Evolutionary conservation across 2,888 invertebrate species (phyloP), one percentile per base, ranked within the genome.

Genomic region (Acrobasis suavella): DNA sequence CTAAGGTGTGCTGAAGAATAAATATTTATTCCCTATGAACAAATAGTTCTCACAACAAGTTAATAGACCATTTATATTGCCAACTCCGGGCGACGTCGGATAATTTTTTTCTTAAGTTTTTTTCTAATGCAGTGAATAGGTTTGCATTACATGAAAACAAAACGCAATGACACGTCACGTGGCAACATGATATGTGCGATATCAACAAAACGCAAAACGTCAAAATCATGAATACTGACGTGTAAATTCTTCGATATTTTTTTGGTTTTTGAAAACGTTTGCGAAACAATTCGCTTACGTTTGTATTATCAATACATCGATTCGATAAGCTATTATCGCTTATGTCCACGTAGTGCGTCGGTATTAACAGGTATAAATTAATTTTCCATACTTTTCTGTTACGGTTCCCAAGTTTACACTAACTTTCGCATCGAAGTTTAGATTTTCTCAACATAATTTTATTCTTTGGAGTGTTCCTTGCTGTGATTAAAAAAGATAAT

Each of bases 291-390:
- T 69, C 71, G 68, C 72, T 67, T 68, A 69, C 55, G 55, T 64
- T 69, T 69, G 60, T 68, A 68, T 83, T 83, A 87, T 85, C 85
- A 80, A 76, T 70, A 72, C 62, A 75, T 73, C 73, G 73, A 80
- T 76, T 78, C 80, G 87, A 85, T 86, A 86, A 85, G 83, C 65
- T 68, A 73, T 82, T 83, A 85, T 82, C 84, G 73, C 70, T 62
- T 60, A 67, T 71, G 71, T 79, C 87, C 89, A 89, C 89, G 89
- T 89, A 85, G 76, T 68, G 66, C 71, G 70, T 70, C 75, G 76
- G 75, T 69, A 76, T 76, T 73, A 67, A 73, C 74, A 82, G 82
- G 81, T 85, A 79, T 71, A 66, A 84, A 78, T 79, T 72, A 73
- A 80, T 82, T 83, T 69, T 72, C 69, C 68, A 76, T 73, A 74